Evolutionary conservation across 2,797 vertebrate species (phyloP).

Genomic region (Taenioides sp.): DNA sequence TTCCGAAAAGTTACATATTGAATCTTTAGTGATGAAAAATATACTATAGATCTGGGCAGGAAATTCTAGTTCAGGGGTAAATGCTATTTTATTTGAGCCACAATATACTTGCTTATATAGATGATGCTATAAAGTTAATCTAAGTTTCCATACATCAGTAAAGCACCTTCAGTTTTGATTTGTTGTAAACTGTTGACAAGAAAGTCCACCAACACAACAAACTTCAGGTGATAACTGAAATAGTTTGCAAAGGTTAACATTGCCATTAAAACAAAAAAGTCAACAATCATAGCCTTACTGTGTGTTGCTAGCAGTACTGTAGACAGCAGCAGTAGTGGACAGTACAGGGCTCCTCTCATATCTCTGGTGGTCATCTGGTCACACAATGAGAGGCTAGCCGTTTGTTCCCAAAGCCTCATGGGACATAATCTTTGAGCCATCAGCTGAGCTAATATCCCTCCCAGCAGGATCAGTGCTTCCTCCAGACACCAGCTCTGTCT

Average conservation of each 20-base stretch:
- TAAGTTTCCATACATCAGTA: neutral
- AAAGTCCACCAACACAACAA: neutral
- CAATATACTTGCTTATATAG: neutral
- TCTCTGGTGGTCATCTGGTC: conserved; percentile 53
- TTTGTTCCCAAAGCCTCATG: conserved; percentile 74
- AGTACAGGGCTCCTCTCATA: conserved; percentile 78
- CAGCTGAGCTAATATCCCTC: conserved; percentile 73
- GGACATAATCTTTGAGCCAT: conserved; percentile 76
- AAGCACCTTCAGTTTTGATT: neutral
- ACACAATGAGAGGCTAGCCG: conserved; percentile 76
- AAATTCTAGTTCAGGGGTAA: neutral
- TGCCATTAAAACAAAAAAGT: no score
- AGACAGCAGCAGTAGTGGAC: conserved; percentile 73
- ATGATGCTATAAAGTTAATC: neutral
- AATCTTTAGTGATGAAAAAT: neutral
- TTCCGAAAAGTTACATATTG: neutral
- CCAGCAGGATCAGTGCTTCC: conserved; percentile 70
- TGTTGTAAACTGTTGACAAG: neutral
- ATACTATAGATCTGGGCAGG: neutral
- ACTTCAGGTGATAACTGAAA: neutral
- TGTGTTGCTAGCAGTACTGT: conserved; percentile 68
- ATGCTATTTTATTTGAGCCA: neutral
- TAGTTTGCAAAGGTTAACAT: neutral
- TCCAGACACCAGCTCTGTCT: conserved; percentile 26
- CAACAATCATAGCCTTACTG: conserved; percentile 64